Conservation (phyloP, 2,797 vertebrate species). For the Squalus acanthias region DNA sequence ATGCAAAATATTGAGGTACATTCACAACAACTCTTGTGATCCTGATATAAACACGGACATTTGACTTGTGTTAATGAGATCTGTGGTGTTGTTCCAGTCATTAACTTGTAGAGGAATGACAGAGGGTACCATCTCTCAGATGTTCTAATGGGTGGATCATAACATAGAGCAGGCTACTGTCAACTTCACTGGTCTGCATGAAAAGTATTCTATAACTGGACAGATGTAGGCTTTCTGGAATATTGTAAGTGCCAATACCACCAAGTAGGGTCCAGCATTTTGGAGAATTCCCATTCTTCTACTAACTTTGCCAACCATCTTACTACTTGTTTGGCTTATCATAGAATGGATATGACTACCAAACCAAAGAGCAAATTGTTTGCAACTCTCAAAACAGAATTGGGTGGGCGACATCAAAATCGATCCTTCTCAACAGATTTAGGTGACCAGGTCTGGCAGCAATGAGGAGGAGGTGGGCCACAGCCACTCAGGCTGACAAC, state of each 20-base stretch:
- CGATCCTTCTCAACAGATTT: not conserved
- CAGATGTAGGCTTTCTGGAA: not conserved
- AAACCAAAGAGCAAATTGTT: not conserved
- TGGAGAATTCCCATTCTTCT: too few species aligned
- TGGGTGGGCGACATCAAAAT: not conserved
- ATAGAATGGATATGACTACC: not conserved
- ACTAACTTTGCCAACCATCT: not conserved
- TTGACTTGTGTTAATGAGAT: too few species aligned
- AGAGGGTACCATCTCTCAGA: too few species aligned
- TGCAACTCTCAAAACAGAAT: not conserved
- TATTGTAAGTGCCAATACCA: not conserved
- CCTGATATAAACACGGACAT: too few species aligned
- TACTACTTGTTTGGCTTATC: not conserved
- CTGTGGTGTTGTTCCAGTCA: too few species aligned
- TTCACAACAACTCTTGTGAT: not conserved
- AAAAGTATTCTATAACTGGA: not conserved
- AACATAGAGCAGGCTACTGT: too few species aligned
- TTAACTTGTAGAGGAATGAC: too few species aligned
- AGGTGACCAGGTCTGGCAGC: not conserved
- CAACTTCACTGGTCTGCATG: not conserved
- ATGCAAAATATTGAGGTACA: not conserved
- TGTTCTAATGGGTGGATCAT: too few species aligned
- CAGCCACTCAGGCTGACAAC: too few species aligned
- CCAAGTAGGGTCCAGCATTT: too few species aligned
- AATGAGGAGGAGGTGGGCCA: not conserved